phyloP scores from a whole-genome alignment of 1,140 invertebrate genomes.

The Drosophila setifemur region DNA sequence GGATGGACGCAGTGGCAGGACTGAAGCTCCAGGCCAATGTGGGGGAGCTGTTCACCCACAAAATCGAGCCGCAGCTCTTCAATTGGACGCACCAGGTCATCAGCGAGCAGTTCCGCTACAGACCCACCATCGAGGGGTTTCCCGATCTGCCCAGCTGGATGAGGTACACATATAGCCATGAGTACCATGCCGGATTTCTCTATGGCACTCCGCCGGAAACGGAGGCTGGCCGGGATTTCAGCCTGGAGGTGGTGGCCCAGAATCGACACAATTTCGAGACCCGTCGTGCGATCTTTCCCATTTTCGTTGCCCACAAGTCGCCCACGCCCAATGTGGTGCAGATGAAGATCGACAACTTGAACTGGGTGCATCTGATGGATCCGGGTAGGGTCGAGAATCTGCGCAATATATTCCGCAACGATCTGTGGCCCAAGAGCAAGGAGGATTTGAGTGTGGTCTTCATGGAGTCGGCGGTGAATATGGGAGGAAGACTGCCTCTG shows the following conservation, averaged over 20 bases:
- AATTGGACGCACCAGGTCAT: constrained; percentile 87
- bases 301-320: constrained; percentile 87
- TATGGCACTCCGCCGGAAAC: constrained; percentile 90
- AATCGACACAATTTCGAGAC: constrained; percentile 91
- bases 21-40: constrained; percentile 83
- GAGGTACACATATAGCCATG: constrained; percentile 89
- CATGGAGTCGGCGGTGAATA: constrained; percentile 90
- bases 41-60: constrained; percentile 86
- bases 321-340: constrained; percentile 90
- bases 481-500: constrained; percentile 91
- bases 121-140: constrained; percentile 66
- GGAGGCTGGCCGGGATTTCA: constrained; percentile 83
- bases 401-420: constrained; percentile 88
- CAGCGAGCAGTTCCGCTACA: constrained; percentile 79
- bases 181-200: constrained; percentile 88
- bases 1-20: not conserved
- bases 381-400: constrained; percentile 86
- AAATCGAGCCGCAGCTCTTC: constrained; percentile 86
- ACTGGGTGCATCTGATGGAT: constrained; percentile 83
- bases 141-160: constrained; percentile 94
- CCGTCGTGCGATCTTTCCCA: constrained; percentile 85
- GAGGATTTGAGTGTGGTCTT: constrained; percentile 91
- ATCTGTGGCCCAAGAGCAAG: constrained; percentile 85
- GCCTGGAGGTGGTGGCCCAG: constrained; percentile 89
- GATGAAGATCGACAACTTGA: constrained; percentile 94